Conservation (phyloP, 2,888 invertebrate genomes). For the Encarsia formosa region DNA sequence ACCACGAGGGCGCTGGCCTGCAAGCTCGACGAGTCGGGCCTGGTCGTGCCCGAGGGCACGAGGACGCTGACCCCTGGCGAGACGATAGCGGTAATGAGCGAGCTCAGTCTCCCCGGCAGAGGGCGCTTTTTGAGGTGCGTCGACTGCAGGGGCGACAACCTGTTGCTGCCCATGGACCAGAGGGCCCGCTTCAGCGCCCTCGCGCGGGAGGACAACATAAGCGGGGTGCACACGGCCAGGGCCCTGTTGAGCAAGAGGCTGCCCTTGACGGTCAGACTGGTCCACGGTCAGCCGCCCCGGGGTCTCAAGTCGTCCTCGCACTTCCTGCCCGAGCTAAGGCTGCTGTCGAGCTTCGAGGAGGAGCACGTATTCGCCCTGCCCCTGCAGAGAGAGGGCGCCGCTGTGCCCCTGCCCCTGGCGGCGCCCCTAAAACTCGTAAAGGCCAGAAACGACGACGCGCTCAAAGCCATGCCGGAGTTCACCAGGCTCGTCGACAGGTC, state of each 20-base stretch:
- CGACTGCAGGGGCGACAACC: slow-evolving; percentile 77
- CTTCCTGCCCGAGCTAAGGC: slow-evolving; percentile 79
- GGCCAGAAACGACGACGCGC: slow-evolving; percentile 76
- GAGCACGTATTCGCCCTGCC: slow-evolving; percentile 82
- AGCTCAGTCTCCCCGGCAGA: slow-evolving; percentile 62
- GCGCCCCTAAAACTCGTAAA: slow-evolving; percentile 81
- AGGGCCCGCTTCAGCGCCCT: slow-evolving; percentile 88
- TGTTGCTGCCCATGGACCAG: slow-evolving; percentile 80
- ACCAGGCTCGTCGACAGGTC: slow-evolving; percentile 74
- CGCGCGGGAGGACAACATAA: slow-evolving; percentile 89
- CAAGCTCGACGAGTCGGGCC: slow-evolving; percentile 49
- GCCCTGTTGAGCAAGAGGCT: slow-evolving; percentile 84
- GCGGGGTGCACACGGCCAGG: slow-evolving; percentile 88
- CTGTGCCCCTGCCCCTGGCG: slow-evolving; percentile 79
- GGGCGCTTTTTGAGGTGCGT: slow-evolving; percentile 82
- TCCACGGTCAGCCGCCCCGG: slow-evolving; percentile 84
- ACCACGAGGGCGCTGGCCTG: slow-evolving; percentile 65
- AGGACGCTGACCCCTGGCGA: slow-evolving; percentile 79
- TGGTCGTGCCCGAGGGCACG: slow-evolving; percentile 63
- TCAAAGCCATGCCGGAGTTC: slow-evolving; percentile 64
- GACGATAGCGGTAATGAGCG: slow-evolving; percentile 74
- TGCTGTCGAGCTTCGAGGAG: slow-evolving; percentile 81
- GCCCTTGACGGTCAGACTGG: slow-evolving; percentile 87
- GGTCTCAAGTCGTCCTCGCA: slow-evolving; percentile 76
- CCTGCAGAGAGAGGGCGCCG: slow-evolving; percentile 70